Conservation (phyloP, 2,888 invertebrate genomes). For the Eumacrocentrus americanus region DNA sequence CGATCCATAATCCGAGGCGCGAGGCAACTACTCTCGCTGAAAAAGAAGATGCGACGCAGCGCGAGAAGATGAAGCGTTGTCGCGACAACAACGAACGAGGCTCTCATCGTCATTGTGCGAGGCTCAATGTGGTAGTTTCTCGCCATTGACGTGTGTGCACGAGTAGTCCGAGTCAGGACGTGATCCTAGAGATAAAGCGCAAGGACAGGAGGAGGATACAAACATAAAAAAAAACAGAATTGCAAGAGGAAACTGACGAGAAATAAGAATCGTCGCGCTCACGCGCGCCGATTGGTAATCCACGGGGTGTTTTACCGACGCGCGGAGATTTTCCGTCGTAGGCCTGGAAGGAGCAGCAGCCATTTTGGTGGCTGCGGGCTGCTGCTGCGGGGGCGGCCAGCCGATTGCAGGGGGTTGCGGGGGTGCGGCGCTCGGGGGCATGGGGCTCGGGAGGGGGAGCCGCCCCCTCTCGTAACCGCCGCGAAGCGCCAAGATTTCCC, state of each 20-base stretch:
- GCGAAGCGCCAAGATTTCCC: slow-evolving; percentile 89
- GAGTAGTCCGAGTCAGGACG: too few relatives aligned
- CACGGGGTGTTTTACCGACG: neutral
- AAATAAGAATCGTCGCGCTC: neutral
- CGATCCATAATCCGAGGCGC: slow-evolving; percentile 28
- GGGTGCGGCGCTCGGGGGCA: slow-evolving; percentile 58
- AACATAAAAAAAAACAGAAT: too few relatives aligned
- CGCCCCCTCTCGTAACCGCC: slow-evolving; percentile 68
- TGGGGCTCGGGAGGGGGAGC: slow-evolving; percentile 71
- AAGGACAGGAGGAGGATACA: too few relatives aligned
- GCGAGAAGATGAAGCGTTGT: neutral
- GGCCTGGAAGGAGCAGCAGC: slow-evolving; percentile 49
- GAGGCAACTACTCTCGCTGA: neutral
- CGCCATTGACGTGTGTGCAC: too few relatives aligned
- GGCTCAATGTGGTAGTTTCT: too few relatives aligned
- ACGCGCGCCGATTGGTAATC: neutral
- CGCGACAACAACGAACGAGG: slow-evolving; percentile 13
- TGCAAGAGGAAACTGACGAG: too few relatives aligned
- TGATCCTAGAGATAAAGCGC: too few relatives aligned
- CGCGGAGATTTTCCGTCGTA: slow-evolving; percentile 35
- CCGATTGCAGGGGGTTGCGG: slow-evolving; percentile 52
- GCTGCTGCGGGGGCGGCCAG: slow-evolving; percentile 40
- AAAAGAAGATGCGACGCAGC: neutral
- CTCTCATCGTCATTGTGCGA: slow-evolving; percentile 22
- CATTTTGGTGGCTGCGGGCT: slow-evolving; percentile 57